phyloP scores from a whole-genome alignment of 2,888 invertebrate species.

The Nomada lathburiana region DNA sequence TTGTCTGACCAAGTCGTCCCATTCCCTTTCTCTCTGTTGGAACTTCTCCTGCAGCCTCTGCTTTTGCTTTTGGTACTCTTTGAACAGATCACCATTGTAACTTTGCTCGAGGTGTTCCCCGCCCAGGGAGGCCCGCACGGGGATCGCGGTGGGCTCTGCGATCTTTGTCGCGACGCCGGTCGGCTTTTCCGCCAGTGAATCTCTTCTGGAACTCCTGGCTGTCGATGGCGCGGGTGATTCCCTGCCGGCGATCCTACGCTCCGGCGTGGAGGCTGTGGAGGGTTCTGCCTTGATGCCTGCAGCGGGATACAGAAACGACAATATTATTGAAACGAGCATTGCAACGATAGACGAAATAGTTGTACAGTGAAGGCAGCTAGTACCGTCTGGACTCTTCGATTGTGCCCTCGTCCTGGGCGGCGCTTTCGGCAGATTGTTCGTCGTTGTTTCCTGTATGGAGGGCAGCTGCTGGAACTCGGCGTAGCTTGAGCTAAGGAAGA shows the following conservation, averaged over 20 bases:
- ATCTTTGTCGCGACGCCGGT: conserved; percentile 78
- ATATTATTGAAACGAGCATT: background rate
- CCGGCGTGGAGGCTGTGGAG: conserved; percentile 89
- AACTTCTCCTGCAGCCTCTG: conserved; percentile 88
- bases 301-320: background rate
- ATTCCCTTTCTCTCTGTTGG: conserved; percentile 85
- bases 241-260: conserved; percentile 86
- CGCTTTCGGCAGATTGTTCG: conserved; percentile 79
- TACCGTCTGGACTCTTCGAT: conserved; percentile 86
- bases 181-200: conserved; percentile 87
- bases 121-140: conserved; percentile 75
- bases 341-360: background rate
- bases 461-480: conserved; percentile 88
- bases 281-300: conserved; percentile 79
- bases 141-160: conserved; percentile 80
- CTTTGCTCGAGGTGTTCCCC: conserved; percentile 85
- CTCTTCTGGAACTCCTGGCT: conserved; percentile 89
- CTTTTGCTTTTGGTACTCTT: conserved; percentile 92
- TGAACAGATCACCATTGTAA: conserved; percentile 89
- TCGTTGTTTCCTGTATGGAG: conserved; percentile 86
- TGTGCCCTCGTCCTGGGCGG: conserved; percentile 83
- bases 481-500: conserved; percentile 90
- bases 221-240: conserved; percentile 90
- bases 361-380: background rate
- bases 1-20: conserved; percentile 86